These are phyloP conservation scores for Paelopatides confundens DNA, from an alignment of 53 echinoderm and acorn worm genomes.

Conservation along the genomic window DNA sequence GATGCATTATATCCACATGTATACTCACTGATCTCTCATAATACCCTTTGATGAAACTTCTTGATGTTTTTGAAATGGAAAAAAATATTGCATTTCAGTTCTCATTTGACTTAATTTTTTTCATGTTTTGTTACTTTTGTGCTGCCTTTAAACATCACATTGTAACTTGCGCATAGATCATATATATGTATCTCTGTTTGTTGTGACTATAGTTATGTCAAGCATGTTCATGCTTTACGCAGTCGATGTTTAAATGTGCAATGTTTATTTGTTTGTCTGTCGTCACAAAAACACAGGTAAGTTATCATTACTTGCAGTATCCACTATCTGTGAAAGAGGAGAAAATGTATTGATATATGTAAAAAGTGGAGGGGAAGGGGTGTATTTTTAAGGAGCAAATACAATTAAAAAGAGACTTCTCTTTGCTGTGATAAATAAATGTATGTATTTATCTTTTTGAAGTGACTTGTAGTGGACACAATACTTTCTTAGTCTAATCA, in stretches of 20 bases:
- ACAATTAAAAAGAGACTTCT: no score
- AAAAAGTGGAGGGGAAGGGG: no score
- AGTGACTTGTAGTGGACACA: not conserved
- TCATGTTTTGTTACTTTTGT: no score
- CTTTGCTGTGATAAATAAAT: not conserved
- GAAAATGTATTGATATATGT: no score
- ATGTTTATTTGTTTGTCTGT: no score
- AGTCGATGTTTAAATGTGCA: not conserved
- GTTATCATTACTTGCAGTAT: no score
- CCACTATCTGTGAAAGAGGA: no score
- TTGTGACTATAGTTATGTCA: not conserved
- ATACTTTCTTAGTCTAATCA: not conserved
- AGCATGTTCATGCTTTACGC: not conserved
- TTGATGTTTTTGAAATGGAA: not conserved
- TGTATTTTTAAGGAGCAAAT: no score
- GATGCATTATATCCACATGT: not conserved
- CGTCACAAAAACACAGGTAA: no score
- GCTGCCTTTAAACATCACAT: no score
- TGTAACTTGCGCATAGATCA: not conserved
- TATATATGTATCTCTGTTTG: not conserved
- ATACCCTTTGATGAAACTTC: not conserved
- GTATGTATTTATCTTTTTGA: not conserved
- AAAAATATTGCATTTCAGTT: no score
- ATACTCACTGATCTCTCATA: not conserved
- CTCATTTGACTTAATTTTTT: no score